A percentile compares a stretch with the other conserved stretches of the same genome.
phyloP scores from a whole-genome alignment of 1,140 invertebrate species.

The Trachymyrmex septentrionalis region DNA sequence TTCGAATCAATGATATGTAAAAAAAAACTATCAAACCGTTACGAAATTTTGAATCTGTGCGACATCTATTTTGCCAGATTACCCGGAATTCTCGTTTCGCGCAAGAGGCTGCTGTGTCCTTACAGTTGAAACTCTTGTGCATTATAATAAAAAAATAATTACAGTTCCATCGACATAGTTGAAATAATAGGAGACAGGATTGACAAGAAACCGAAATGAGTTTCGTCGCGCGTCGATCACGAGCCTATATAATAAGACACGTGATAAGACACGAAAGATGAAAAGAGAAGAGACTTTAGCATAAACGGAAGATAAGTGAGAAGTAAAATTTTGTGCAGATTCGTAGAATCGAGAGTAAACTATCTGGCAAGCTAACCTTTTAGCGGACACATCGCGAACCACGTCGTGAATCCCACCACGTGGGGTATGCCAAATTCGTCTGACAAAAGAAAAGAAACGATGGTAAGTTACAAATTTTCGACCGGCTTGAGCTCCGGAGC shows the following conservation, averaged over 20 bases:
- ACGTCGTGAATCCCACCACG: conserved; percentile 88
- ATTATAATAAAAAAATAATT: conserved; percentile 37
- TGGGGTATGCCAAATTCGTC: conserved; percentile 84
- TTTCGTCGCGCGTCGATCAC: conserved; percentile 33
- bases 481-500: conserved; percentile 10
- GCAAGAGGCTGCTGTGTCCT: not conserved
- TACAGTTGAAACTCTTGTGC: conserved; percentile 37
- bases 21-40: not conserved
- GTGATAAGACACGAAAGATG: not conserved
- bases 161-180: conserved; percentile 26
- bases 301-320: conserved; percentile 46
- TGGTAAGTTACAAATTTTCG: conserved; percentile 47
- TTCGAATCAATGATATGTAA: not conserved
- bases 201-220: not conserved
- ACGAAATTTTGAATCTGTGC: not conserved
- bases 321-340: conserved; percentile 56
- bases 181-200: conserved; percentile 10
- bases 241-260: conserved; percentile 19
- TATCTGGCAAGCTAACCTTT: conserved; percentile 86
- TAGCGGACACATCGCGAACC: conserved; percentile 87
- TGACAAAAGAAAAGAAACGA: conserved; percentile 74
- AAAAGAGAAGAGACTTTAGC: conserved; percentile 46
- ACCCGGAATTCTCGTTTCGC: not conserved
- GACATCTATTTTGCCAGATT: not conserved
- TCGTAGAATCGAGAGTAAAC: conserved; percentile 62